Evolutionary conservation across 2,888 invertebrate species (phyloP).

Genomic region (Eurois occulta): DNA sequence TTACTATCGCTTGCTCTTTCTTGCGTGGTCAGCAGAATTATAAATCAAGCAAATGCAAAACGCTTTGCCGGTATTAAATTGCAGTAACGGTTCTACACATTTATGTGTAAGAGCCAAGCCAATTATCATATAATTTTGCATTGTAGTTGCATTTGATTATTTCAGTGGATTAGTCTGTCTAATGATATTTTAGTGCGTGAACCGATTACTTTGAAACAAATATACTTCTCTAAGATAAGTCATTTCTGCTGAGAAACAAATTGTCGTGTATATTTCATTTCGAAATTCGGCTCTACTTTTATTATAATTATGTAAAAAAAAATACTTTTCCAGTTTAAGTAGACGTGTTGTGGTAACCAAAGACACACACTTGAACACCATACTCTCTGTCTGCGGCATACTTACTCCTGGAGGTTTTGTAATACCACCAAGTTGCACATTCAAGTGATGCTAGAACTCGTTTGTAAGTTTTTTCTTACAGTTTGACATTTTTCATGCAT

Average conservation of each 20-base stretch:
- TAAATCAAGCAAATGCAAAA: neutral
- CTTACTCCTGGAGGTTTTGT: too few relatives aligned
- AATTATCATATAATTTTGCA: neutral
- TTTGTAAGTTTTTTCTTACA: too few relatives aligned
- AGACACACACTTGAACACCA: neutral
- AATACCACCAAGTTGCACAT: too few relatives aligned
- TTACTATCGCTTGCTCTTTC: slow-evolving; percentile 49
- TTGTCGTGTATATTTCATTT: neutral
- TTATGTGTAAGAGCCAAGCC: neutral
- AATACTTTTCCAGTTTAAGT: neutral
- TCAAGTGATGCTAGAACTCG: too few relatives aligned
- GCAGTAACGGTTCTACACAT: too few relatives aligned
- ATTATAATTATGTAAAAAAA: neutral
- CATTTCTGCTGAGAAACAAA: neutral
- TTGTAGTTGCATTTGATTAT: neutral
- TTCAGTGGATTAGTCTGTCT: neutral
- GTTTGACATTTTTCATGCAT: too few relatives aligned
- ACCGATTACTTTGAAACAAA: neutral
- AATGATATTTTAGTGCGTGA: neutral
- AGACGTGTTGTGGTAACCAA: neutral
- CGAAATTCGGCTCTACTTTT: neutral
- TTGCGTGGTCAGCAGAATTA: slow-evolving; percentile 14
- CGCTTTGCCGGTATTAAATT: neutral
- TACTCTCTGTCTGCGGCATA: too few relatives aligned
- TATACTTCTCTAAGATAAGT: neutral